Evolutionary conservation across 2,797 vertebrate genomes (phyloP).

Genomic region (Apogon talboti): DNA sequence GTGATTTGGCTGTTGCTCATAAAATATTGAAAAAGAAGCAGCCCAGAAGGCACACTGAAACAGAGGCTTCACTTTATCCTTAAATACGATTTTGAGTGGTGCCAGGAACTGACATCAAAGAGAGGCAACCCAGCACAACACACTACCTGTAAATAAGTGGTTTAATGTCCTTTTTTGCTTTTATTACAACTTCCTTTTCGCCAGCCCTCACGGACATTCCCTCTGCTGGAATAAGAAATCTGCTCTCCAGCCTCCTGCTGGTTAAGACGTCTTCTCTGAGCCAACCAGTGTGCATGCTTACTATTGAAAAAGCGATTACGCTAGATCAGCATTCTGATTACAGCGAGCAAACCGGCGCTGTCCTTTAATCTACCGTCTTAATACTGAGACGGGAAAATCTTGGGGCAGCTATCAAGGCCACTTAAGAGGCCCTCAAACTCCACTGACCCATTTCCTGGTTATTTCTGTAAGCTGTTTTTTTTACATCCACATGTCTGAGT

Average conservation of each 20-base stretch:
- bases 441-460: conserved; percentile 10
- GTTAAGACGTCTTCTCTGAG: conserved; percentile 54
- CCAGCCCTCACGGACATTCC: conserved; percentile 1
- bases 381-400: conserved; percentile 61
- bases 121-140: conserved; percentile 13
- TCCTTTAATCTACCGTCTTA: conserved; percentile 71
- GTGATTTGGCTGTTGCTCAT: conserved; percentile 67
- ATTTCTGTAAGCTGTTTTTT: conserved; percentile 10
- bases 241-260: conserved; percentile 49
- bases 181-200: not conserved
- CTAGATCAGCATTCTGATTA: conserved; percentile 74
- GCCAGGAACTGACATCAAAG: conserved; percentile 49
- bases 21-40: conserved; percentile 68
- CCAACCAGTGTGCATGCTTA: conserved; percentile 56
- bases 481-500: not conserved
- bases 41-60: conserved; percentile 41
- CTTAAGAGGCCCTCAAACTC: conserved; percentile 26
- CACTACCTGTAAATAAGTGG: conserved; percentile 6
- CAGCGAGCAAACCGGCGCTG: conserved; percentile 45
- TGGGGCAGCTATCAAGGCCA: conserved; percentile 51
- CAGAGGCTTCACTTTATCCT: conserved; percentile 37
- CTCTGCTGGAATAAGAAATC: conserved; percentile 33
- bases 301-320: conserved; percentile 67
- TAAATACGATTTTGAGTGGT: conserved; percentile 21
- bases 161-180: conserved; percentile 12